Percentiles rank a stretch among this genome's conserved stretches.
These are phyloP conservation scores for Coregonus clupeaformis DNA, from an alignment of 2,113 vertebrate genomes.

Conservation along the genomic window DNA sequence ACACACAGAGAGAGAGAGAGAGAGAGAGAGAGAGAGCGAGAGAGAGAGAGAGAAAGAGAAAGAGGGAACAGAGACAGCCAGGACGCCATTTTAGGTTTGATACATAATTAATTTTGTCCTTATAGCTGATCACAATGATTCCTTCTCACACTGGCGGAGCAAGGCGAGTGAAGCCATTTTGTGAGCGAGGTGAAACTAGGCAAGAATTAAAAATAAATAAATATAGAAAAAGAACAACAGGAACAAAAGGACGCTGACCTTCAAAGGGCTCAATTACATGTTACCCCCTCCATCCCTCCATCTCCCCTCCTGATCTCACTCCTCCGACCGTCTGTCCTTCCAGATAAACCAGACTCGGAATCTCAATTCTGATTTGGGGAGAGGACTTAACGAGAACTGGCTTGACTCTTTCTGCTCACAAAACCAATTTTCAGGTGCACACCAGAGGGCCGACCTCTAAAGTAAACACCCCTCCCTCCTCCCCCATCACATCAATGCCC, in stretches of 20 bases:
- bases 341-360: slow-evolving; percentile 67
- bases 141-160: slow-evolving; percentile 40
- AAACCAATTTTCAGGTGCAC: slow-evolving; percentile 74
- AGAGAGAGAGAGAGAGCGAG: neutral
- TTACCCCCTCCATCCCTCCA: neutral
- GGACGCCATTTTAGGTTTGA: slow-evolving; percentile 47
- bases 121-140: slow-evolving; percentile 48
- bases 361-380: slow-evolving; percentile 59
- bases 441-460: slow-evolving; percentile 49
- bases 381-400: slow-evolving; percentile 55
- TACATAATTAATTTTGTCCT: slow-evolving; percentile 4
- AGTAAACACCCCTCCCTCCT: slow-evolving; percentile 57
- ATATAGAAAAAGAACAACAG: slow-evolving; percentile 39
- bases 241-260: slow-evolving; percentile 57
- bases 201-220: slow-evolving; percentile 29
- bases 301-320: slow-evolving; percentile 23
- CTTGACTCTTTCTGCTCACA: slow-evolving; percentile 17
- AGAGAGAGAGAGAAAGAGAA: neutral
- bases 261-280: slow-evolving; percentile 64
- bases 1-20: neutral
- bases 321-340: slow-evolving; percentile 56
- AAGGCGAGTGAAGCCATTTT: slow-evolving; percentile 58
- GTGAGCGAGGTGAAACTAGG: slow-evolving; percentile 26
- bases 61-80: neutral
- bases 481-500: slow-evolving; percentile 45